Percentiles rank a stretch among this genome's conserved stretches.
Evolutionary conservation across 2,888 invertebrate species (phyloP).

Genomic region (Pammene aurita): DNA sequence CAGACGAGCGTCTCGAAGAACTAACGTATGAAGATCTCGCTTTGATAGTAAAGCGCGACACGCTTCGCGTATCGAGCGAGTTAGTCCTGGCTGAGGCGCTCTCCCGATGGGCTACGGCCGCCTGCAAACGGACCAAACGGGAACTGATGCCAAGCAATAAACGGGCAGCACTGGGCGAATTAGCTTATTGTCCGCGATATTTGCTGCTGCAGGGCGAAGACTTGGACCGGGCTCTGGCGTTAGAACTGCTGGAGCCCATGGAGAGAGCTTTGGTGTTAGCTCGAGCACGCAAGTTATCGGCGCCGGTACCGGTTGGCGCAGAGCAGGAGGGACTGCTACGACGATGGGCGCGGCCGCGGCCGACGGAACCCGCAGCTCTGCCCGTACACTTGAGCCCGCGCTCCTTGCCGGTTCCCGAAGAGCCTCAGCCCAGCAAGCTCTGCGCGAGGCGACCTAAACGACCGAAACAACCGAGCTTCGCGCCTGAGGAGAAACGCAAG

Average conservation of each 20-base stretch:
- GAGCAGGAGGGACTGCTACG: constrained; percentile 75
- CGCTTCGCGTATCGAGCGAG: constrained; percentile 86
- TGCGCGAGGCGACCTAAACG: constrained; percentile 69
- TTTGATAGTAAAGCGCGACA: constrained; percentile 86
- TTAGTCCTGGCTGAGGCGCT: constrained; percentile 84
- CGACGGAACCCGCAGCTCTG: constrained; percentile 69
- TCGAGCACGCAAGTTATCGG: constrained; percentile 70
- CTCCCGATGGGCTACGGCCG: constrained; percentile 79
- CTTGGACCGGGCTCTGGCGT: constrained; percentile 81
- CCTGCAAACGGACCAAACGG: constrained; percentile 73
- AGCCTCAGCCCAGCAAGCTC: constrained; percentile 65
- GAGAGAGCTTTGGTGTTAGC: constrained; percentile 74
- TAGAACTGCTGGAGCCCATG: constrained; percentile 76
- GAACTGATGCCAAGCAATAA: constrained; percentile 75
- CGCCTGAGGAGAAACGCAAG: constrained; percentile 67
- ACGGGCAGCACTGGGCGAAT: constrained; percentile 75
- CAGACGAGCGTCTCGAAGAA: constrained; percentile 78
- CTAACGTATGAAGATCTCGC: constrained; percentile 86
- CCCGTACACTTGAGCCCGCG: constrained; percentile 75
- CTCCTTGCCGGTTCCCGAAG: constrained; percentile 65
- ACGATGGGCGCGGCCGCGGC: constrained; percentile 74
- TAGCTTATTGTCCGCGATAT: constrained; percentile 86
- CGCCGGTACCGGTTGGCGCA: constrained; percentile 75
- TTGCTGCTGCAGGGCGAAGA: constrained; percentile 86
- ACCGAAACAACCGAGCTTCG: constrained; percentile 72